Percentiles rank a stretch among this genome's conserved stretches.
Evolutionary conservation across 2,797 vertebrate genomes (phyloP).

Genomic region (Dromococcyx pavoninus): DNA sequence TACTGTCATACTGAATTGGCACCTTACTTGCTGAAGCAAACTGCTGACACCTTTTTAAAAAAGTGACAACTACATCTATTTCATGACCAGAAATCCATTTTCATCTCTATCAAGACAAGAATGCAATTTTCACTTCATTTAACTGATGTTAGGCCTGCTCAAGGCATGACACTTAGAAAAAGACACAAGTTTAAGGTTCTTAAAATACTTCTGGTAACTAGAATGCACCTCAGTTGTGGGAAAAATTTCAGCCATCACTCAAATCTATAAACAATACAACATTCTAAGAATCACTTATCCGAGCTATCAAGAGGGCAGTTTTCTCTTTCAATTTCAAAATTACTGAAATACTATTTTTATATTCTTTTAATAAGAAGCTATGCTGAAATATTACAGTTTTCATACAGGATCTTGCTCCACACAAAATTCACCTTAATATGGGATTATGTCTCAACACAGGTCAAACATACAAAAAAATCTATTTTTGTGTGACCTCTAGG

Average conservation of each 20-base stretch:
- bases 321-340: slow-evolving; percentile 46
- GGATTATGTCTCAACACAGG: not conserved
- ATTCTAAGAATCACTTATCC: slow-evolving; percentile 40
- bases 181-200: slow-evolving; percentile 83
- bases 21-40: slow-evolving; percentile 90
- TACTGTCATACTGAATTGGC: slow-evolving; percentile 91
- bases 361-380: slow-evolving; percentile 37
- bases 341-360: slow-evolving; percentile 1
- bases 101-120: slow-evolving; percentile 93
- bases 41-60: slow-evolving; percentile 93
- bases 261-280: slow-evolving; percentile 57
- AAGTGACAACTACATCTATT: slow-evolving; percentile 95
- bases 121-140: slow-evolving; percentile 97
- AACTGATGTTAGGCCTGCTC: slow-evolving; percentile 87
- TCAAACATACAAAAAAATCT: not conserved
- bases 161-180: slow-evolving; percentile 83
- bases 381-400: not conserved
- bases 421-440: slow-evolving; percentile 38
- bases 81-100: slow-evolving; percentile 94
- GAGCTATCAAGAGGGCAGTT: slow-evolving; percentile 6
- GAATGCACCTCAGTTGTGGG: slow-evolving; percentile 74
- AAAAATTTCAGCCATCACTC: slow-evolving; percentile 51
- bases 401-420: not conserved
- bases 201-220: slow-evolving; percentile 81
- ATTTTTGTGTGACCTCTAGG: not conserved